Percentiles rank a stretch among this genome's conserved stretches.
Evolutionary conservation across 1,140 invertebrate genomes (phyloP).

Genomic region (Aradophagus sp.): DNA sequence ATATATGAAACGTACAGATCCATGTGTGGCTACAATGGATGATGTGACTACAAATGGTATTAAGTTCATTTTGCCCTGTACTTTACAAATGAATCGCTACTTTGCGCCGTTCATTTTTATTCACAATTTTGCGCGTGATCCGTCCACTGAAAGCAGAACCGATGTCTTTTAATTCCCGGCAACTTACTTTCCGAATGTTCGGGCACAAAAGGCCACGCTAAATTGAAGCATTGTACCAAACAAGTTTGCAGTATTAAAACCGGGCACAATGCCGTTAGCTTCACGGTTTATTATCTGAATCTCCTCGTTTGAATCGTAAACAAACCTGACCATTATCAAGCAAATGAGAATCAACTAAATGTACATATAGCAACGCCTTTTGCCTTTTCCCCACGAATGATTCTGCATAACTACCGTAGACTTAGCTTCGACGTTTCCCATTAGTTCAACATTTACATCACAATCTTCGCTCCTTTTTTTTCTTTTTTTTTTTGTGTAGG

Average conservation of each 20-base stretch:
- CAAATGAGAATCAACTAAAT: slow-evolving; percentile 33
- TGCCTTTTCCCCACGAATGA: slow-evolving; percentile 29
- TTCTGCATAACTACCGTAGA: slow-evolving; percentile 21
- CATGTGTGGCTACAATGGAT: no score
- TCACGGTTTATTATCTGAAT: slow-evolving; percentile 4
- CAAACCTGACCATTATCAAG: slow-evolving; percentile 17
- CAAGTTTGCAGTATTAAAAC: not conserved
- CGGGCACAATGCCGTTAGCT: not conserved
- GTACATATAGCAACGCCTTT: slow-evolving; percentile 41
- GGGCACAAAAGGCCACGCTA: not conserved
- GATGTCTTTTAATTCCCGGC: no score
- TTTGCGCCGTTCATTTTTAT: no score
- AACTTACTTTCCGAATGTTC: no score
- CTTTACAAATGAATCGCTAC: no score
- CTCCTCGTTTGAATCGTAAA: slow-evolving; percentile 15
- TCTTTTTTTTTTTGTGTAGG: slow-evolving; percentile 24
- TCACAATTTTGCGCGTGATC: no score
- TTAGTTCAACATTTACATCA: slow-evolving; percentile 26
- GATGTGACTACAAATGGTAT: no score
- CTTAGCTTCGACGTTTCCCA: slow-evolving; percentile 25
- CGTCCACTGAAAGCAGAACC: no score
- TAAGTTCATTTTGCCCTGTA: no score
- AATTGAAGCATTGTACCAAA: not conserved
- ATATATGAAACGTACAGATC: no score
- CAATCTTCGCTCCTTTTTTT: slow-evolving; percentile 5